Base-by-base conservation (phyloP, 1,140 invertebrate species). In the Tetramorium parvispinum region DNA sequence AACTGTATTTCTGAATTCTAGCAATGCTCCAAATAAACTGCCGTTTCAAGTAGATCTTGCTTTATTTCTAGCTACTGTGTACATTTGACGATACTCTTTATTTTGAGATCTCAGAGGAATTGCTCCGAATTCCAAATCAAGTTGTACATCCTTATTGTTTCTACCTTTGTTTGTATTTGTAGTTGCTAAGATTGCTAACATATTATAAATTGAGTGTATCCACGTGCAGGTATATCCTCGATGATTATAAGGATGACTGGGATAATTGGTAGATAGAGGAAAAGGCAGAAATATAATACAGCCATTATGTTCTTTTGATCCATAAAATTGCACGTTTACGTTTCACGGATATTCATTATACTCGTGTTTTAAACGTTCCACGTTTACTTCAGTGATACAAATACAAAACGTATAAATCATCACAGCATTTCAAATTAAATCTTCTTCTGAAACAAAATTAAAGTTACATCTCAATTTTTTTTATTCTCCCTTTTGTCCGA, bases 271-370 rank as follows among this genome's bases (percentile, higher is more conserved):
- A 49, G 68, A 73, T 73, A 83, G 68, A 75, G 5, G 68, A 83
- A 32, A 83, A 61, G 79, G 18, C 21, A 57, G 68, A 63, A 83
- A 83, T 55, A 51, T 32, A 71, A 88, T 78, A 79, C 27, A 49
- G 46, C 51, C 61, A 85, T 87, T 89, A 87, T 81, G 76, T 89
- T 83, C 73, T 77, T 65, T 10, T 8, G 51, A 78, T 46, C 66
- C 88, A 55, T 79, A 85, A 78, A 86, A 86, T 71, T 68, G 11
- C 16, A 73, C 81, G 53, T 78, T 86, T 59, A 55, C 55, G 32
- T 89, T 88, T 77, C 81, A 73, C 24, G 40, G 27, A 49, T 49
- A 66, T 81, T 10, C 6, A 68, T 79, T 66, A 79, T 59, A 59
- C 24, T 73, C 53, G 21, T 21, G 13, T 82, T 68, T 73, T 46